Conservation (phyloP, 2,888 invertebrate species). For the Argyresthia albistria region DNA sequence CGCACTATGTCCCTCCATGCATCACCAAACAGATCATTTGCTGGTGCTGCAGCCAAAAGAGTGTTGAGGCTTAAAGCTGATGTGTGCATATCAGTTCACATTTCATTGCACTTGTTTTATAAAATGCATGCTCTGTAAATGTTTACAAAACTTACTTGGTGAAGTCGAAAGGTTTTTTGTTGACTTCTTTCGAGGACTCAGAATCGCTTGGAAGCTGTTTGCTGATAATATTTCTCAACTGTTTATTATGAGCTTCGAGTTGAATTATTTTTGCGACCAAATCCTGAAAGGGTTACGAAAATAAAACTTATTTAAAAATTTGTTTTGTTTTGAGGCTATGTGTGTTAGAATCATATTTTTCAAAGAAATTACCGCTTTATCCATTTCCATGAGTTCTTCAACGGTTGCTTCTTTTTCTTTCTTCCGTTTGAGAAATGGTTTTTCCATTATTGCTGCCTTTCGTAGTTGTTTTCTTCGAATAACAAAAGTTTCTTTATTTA, state of each 20-base stretch:
- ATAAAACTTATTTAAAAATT: constrained; percentile 7
- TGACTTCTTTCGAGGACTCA: constrained; percentile 14
- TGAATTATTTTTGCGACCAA: constrained; percentile 80
- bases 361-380: constrained; percentile 36
- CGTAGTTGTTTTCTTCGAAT: too few species aligned
- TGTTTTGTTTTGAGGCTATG: constrained; percentile 17
- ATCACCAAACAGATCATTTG: too few species aligned
- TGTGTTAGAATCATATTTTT: neutral
- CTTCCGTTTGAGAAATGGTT: neutral
- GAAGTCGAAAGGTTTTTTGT: constrained; percentile 75
- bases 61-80: neutral
- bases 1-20: too few species aligned
- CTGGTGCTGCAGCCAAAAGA: too few species aligned
- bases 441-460: neutral
- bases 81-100: neutral
- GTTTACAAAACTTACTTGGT: constrained; percentile 40
- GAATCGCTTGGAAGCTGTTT: constrained; percentile 29
- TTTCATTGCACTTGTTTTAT: neutral
- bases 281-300: constrained; percentile 63
- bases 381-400: constrained; percentile 22
- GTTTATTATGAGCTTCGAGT: constrained; percentile 83
- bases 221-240: constrained; percentile 81
- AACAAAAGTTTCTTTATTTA: too few species aligned
- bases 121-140: neutral
- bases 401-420: neutral